Conservation (phyloP, 1,140 invertebrate genomes). For the Limonius californicus region DNA sequence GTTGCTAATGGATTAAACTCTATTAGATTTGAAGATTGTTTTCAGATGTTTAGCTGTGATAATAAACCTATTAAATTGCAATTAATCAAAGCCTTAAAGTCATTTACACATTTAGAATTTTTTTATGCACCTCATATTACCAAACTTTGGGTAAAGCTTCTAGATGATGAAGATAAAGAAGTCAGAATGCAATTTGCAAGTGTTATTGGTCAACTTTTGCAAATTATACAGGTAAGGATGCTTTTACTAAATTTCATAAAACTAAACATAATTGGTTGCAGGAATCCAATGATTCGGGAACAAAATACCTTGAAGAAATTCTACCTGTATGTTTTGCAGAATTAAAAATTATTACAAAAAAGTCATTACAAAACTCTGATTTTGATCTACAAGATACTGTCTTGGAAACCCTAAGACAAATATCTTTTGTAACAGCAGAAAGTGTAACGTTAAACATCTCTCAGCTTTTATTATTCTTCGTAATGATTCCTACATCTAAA, state of each 20-base stretch:
- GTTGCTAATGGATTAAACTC: too few relatives aligned
- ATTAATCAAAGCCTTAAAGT: not conserved
- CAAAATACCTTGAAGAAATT: constrained; percentile 49
- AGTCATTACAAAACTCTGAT: constrained; percentile 52
- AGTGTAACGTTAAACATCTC: constrained; percentile 50
- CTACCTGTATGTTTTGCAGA: constrained; percentile 52
- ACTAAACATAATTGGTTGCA: too few relatives aligned
- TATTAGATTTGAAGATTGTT: too few relatives aligned
- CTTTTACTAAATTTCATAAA: too few relatives aligned
- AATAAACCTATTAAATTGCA: not conserved
- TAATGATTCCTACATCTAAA: constrained; percentile 60
- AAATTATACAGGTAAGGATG: constrained; percentile 35
- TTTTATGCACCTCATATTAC: constrained; percentile 46
- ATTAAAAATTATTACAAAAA: constrained; percentile 50
- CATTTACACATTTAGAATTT: constrained; percentile 34
- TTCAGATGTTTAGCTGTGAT: not conserved
- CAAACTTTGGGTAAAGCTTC: constrained; percentile 45
- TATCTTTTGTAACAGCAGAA: constrained; percentile 48
- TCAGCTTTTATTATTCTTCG: constrained; percentile 60
- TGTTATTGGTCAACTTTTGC: constrained; percentile 28
- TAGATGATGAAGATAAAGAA: constrained; percentile 42
- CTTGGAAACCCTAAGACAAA: constrained; percentile 52
- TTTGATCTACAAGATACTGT: constrained; percentile 52
- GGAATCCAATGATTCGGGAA: too few relatives aligned
- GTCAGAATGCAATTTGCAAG: constrained; percentile 44